Evolutionary conservation across 2,113 vertebrate species (phyloP).

Genomic region (Cynoglossus semilaevis): DNA sequence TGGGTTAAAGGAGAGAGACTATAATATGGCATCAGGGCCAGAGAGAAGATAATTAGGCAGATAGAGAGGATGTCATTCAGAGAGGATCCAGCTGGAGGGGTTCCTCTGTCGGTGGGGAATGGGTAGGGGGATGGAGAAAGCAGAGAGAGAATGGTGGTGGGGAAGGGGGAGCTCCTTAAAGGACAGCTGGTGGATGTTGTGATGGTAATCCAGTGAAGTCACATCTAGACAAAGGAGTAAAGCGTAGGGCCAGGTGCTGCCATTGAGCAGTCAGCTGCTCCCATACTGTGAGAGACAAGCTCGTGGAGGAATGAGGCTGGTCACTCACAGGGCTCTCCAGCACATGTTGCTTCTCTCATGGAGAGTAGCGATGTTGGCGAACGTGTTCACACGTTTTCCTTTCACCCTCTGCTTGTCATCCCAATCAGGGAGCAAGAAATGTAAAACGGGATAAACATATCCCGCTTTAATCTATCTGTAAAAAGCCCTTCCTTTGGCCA

Average conservation of each 20-base stretch:
- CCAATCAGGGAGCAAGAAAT: too few species aligned
- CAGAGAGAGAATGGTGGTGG: constrained; percentile 7
- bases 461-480: too few species aligned
- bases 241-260: constrained; percentile 82
- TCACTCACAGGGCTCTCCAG: constrained; percentile 51
- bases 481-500: too few species aligned
- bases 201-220: constrained; percentile 84
- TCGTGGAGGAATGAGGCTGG: constrained; percentile 71
- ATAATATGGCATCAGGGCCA: constrained; percentile 34
- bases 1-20: constrained; percentile 30
- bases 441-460: too few species aligned
- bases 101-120: constrained; percentile 54
- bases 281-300: constrained; percentile 78
- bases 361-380: constrained; percentile 19
- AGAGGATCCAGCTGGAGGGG: constrained; percentile 78
- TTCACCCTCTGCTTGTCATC: constrained; percentile 21
- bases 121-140: constrained; percentile 40
- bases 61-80: constrained; percentile 80
- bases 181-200: constrained; percentile 86
- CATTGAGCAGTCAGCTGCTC: constrained; percentile 78
- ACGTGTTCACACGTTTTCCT: constrained; percentile 6
- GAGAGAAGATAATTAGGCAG: constrained; percentile 80
- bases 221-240: constrained; percentile 76
- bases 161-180: constrained; percentile 44
- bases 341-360: constrained; percentile 71